Conservation (phyloP, 2,113 vertebrate species). For the Acanthochromis polyacanthus region DNA sequence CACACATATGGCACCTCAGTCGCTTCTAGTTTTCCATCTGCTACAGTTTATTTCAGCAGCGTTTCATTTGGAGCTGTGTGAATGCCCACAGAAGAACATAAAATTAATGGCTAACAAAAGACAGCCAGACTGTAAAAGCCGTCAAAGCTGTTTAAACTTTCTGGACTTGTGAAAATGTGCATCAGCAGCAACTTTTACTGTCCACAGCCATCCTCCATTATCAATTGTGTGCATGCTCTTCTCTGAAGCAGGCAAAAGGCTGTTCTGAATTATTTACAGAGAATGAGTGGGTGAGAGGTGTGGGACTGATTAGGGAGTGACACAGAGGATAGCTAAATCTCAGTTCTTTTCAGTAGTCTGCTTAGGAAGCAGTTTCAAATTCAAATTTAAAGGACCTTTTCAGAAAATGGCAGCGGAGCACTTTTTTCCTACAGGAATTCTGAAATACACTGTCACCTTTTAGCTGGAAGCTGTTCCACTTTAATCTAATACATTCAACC, state of each 20-base stretch:
- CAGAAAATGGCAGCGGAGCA: constrained; percentile 36
- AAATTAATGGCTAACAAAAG: neutral
- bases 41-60: neutral
- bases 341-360: constrained; percentile 48
- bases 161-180: constrained; percentile 28
- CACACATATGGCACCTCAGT: neutral
- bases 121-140: neutral
- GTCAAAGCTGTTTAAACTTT: constrained; percentile 22
- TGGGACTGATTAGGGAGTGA: constrained; percentile 74
- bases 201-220: constrained; percentile 22
- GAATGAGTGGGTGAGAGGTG: constrained; percentile 72
- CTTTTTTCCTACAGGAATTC: constrained; percentile 1
- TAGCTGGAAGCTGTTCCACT: neutral
- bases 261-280: constrained; percentile 78
- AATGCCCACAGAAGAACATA: neutral
- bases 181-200: constrained; percentile 26
- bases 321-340: constrained; percentile 68
- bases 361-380: constrained; percentile 54
- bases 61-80: neutral
- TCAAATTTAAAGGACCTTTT: constrained; percentile 47
- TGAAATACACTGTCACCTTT: neutral
- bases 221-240: constrained; percentile 41
- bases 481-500: neutral
- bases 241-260: constrained; percentile 53
- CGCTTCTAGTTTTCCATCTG: neutral